Percentiles rank a stretch among this genome's conserved stretches.
Evolutionary conservation across 2,888 invertebrate genomes (phyloP).

Genomic region (Linyphia triangularis): DNA sequence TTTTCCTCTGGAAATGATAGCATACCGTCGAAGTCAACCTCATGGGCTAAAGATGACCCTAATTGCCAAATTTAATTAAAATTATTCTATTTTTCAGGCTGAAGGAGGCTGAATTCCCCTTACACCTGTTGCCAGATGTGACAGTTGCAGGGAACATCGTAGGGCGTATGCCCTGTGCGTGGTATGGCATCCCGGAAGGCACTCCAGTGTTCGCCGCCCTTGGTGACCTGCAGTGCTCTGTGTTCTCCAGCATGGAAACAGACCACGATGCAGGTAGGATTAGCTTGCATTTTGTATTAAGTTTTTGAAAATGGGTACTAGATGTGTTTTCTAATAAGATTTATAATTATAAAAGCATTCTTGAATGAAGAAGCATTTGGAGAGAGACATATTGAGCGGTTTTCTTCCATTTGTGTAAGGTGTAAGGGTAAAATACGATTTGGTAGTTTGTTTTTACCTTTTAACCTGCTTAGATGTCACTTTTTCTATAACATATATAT

Average conservation of each 20-base stretch:
- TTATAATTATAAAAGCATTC: too few species aligned
- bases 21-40: neutral
- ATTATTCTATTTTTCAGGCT: conserved; percentile 79
- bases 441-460: too few species aligned
- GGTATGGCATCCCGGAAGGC: conserved; percentile 88
- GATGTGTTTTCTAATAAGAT: too few species aligned
- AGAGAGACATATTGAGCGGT: too few species aligned
- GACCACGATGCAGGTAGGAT: conserved; percentile 81
- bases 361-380: too few species aligned
- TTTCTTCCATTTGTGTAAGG: too few species aligned
- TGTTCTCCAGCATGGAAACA: conserved; percentile 86
- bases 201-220: conserved; percentile 87
- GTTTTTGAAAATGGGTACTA: too few species aligned
- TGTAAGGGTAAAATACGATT: too few species aligned
- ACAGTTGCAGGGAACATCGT: conserved; percentile 84
- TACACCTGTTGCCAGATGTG: conserved; percentile 85
- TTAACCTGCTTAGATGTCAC: too few species aligned
- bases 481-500: too few species aligned
- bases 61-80: neutral
- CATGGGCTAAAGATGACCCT: neutral
- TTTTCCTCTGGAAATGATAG: neutral
- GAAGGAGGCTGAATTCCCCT: conserved; percentile 85
- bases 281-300: too few species aligned
- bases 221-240: conserved; percentile 92
- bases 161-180: conserved; percentile 84